Evolutionary conservation across 2,888 invertebrate genomes (phyloP).

Genomic region (Callosobruchus maculatus): DNA sequence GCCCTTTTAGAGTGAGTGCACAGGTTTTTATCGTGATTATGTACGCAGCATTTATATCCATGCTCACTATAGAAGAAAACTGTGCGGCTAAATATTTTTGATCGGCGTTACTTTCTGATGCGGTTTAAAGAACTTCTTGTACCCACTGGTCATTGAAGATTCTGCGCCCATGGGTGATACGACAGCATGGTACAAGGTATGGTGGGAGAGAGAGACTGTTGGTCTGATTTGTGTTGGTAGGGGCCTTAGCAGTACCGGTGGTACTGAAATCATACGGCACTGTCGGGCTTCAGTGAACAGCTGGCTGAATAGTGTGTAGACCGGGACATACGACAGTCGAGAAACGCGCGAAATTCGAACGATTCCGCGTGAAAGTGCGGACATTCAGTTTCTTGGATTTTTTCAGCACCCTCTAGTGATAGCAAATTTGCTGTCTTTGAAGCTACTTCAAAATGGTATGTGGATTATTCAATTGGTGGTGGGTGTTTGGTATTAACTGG

Average conservation of each 20-base stretch:
- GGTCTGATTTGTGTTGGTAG: not conserved
- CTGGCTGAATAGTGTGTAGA: not conserved
- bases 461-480: not conserved
- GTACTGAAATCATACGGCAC: not conserved
- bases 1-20: too few species aligned
- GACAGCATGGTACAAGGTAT: not conserved
- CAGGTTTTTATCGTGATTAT: too few species aligned
- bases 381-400: not conserved
- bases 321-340: not conserved
- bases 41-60: too few species aligned
- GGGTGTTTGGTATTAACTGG: not conserved
- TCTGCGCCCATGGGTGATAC: not conserved
- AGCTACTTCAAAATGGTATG: not conserved
- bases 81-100: too few species aligned
- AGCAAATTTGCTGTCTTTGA: not conserved
- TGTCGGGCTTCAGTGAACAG: not conserved
- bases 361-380: not conserved
- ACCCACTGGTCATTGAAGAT: not conserved
- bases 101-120: too few species aligned
- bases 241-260: constrained; percentile 2
- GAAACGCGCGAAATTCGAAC: not conserved
- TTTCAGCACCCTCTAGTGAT: not conserved
- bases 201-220: not conserved
- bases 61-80: too few species aligned
- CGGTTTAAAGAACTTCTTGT: not conserved